Conservation (phyloP, 2,113 vertebrate species). For the Labeo catla region DNA sequence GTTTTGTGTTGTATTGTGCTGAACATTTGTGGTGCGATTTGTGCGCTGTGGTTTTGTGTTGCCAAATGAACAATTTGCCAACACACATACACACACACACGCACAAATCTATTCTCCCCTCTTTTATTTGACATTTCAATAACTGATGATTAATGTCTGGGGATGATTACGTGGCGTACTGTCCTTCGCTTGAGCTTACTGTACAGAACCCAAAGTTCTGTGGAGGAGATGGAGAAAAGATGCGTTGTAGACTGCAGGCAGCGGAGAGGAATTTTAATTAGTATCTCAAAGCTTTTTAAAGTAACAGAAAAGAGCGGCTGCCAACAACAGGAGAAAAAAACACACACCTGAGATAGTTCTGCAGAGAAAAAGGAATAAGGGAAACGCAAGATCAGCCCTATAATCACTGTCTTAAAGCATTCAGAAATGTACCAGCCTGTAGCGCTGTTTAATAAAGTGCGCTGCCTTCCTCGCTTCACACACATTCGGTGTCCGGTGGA, state of each 20-base stretch:
- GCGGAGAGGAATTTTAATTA: constrained; percentile 66
- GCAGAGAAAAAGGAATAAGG: background rate
- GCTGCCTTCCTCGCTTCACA: background rate
- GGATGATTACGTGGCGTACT: constrained; percentile 2
- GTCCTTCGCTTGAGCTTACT: background rate
- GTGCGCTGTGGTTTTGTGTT: constrained; percentile 34
- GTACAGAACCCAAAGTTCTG: constrained; percentile 30
- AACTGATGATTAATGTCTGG: constrained; percentile 22
- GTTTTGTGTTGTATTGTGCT: constrained; percentile 28
- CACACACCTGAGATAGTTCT: constrained; percentile 35
- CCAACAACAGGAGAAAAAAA: constrained; percentile 50
- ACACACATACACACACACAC: background rate
- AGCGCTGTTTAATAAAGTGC: constrained; percentile 23
- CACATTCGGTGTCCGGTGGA: constrained; percentile 5
- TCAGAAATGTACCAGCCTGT: constrained; percentile 2
- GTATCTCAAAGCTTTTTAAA: constrained; percentile 61
- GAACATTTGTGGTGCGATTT: constrained; percentile 34
- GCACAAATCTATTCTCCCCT: constrained; percentile 14
- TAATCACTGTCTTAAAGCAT: constrained; percentile 8
- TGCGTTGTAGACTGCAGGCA: constrained; percentile 59
- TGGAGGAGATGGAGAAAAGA: constrained; percentile 24
- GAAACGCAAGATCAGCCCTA: constrained; percentile 9
- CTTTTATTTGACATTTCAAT: constrained; percentile 11
- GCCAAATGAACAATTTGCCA: constrained; percentile 22
- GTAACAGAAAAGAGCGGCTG: constrained; percentile 47